phyloP scores from a whole-genome alignment of 1,140 invertebrate species.

The Drosophila lacertosa region DNA sequence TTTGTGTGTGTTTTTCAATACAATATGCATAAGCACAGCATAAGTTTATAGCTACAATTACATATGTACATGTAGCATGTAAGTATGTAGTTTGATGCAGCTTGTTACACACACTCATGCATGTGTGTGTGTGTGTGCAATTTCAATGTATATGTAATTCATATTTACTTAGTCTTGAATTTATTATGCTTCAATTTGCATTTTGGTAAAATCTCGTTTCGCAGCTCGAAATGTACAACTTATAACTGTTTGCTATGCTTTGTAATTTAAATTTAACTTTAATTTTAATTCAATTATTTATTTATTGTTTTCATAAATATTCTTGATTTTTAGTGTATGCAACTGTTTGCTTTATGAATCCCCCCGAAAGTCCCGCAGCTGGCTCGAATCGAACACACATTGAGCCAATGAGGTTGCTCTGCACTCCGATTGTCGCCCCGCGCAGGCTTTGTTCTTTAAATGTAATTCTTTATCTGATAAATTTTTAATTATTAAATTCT shows the following conservation, averaged over 20 bases:
- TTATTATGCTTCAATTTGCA: conserved; percentile 60
- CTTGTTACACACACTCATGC: conserved; percentile 25
- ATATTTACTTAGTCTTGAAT: conserved; percentile 71
- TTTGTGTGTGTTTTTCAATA: conserved; percentile 26
- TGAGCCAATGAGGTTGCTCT: conserved; percentile 17
- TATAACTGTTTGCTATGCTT: conserved; percentile 59
- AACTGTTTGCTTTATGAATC: conserved; percentile 28
- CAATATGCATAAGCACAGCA: conserved; percentile 25
- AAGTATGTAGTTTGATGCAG: conserved; percentile 48
- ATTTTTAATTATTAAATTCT: conserved; percentile 56
- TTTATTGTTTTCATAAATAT: conserved; percentile 10
- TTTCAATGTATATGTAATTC: conserved; percentile 18
- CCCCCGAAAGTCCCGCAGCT: conserved; percentile 15
- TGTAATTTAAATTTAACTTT: conserved; percentile 19
- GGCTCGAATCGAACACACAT: conserved; percentile 17
- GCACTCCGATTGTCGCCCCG: conserved; percentile 10
- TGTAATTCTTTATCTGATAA: conserved; percentile 37
- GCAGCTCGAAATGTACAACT: conserved; percentile 63
- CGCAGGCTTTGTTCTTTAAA: conserved; percentile 15
- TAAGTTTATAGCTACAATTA: conserved; percentile 50
- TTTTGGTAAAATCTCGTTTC: conserved; percentile 67
- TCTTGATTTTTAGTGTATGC: conserved; percentile 24
- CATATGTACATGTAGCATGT: conserved; percentile 29
- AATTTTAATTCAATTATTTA: conserved; percentile 23
- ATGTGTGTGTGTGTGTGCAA: conserved; percentile 16